Percentiles rank a stretch among this genome's conserved stretches.
Evolutionary conservation across 2,888 invertebrate genomes (phyloP).

Genomic region (Drosophila melanosoma): DNA sequence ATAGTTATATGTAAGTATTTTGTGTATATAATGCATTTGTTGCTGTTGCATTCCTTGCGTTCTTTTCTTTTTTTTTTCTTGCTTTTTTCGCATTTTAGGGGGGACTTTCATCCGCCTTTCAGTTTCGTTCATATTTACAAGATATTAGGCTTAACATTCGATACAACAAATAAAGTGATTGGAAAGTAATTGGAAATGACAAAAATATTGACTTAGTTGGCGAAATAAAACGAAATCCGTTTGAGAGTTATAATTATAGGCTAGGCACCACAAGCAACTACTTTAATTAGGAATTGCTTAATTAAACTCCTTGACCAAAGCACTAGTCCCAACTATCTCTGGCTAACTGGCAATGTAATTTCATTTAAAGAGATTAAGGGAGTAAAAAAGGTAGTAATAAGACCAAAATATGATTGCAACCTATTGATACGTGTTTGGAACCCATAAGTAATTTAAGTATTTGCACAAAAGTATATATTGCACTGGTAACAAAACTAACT

Average conservation of each 20-base stretch:
- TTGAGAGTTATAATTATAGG: slow-evolving; percentile 22
- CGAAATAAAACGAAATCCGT: background rate
- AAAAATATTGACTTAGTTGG: background rate
- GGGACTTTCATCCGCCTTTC: slow-evolving; percentile 85
- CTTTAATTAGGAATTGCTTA: slow-evolving; percentile 7
- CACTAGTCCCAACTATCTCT: slow-evolving; percentile 24
- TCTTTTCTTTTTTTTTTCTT: background rate
- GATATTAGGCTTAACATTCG: slow-evolving; percentile 49
- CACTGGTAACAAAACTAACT: slow-evolving; percentile 79
- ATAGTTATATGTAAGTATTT: slow-evolving; percentile 36
- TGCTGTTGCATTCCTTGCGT: slow-evolving; percentile 28
- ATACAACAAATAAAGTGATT: slow-evolving; percentile 23
- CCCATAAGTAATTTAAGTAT: slow-evolving; percentile 47
- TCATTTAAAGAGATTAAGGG: background rate
- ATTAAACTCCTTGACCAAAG: slow-evolving; percentile 17
- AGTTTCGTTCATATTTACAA: slow-evolving; percentile 58
- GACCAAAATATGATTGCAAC: slow-evolving; percentile 17
- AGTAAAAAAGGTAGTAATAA: background rate
- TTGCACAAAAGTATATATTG: slow-evolving; percentile 66
- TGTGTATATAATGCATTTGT: slow-evolving; percentile 47
- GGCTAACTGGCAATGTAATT: slow-evolving; percentile 34
- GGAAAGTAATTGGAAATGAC: slow-evolving; percentile 14
- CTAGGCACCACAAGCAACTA: slow-evolving; percentile 31
- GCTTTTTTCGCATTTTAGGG: slow-evolving; percentile 42
- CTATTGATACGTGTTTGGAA: slow-evolving; percentile 41